These are phyloP conservation scores for Pseudachorutes palmiensis DNA, from an alignment of 1,140 invertebrate genomes.

Conservation along the genomic window DNA sequence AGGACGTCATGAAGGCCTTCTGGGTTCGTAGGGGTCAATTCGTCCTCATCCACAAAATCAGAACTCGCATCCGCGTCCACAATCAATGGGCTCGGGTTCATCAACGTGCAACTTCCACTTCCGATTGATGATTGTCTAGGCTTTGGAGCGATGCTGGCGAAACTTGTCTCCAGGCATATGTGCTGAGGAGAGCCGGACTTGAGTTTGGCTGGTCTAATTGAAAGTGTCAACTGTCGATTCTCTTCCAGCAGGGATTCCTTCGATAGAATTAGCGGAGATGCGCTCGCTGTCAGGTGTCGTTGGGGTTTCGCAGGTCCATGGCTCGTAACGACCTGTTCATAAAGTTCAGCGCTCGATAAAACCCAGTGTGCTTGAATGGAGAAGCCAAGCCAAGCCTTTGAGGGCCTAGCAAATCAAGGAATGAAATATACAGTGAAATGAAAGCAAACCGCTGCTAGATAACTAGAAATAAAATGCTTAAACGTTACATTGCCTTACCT, in stretches of 20 bases:
- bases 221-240: background rate
- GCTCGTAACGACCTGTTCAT: conserved; percentile 67
- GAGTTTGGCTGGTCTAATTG: conserved; percentile 14
- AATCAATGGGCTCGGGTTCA: conserved; percentile 34
- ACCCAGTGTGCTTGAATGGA: too few relatives aligned
- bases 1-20: conserved; percentile 37
- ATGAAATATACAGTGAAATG: too few relatives aligned
- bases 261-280: conserved; percentile 40
- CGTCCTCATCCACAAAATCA: conserved; percentile 26
- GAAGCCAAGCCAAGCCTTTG: too few relatives aligned
- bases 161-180: conserved; percentile 65
- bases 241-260: conserved; percentile 22
- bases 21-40: conserved; percentile 38
- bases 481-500: too few relatives aligned
- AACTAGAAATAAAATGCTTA: too few relatives aligned
- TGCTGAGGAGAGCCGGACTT: conserved; percentile 45
- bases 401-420: background rate
- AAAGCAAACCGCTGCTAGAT: too few relatives aligned
- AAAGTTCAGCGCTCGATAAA: too few relatives aligned
- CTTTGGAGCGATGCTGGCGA: conserved; percentile 52
- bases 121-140: conserved; percentile 39
- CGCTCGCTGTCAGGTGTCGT: conserved; percentile 44
- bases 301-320: conserved; percentile 63
- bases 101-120: conserved; percentile 25
- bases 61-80: conserved; percentile 29